Evolutionary conservation across 1,140 invertebrate species (phyloP).

Genomic region (Melanaphis sacchari): DNA sequence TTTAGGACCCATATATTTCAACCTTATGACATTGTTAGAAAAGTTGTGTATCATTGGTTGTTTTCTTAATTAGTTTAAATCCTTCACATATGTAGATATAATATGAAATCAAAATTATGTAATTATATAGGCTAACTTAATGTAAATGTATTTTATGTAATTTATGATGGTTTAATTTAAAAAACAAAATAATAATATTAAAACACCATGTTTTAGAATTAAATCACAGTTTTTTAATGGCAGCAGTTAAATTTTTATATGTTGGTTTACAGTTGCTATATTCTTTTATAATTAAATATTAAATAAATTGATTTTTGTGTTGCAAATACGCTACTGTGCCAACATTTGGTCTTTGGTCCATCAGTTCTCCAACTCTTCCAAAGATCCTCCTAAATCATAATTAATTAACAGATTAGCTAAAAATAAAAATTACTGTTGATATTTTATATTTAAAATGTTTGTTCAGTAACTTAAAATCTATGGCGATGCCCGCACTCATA

Average conservation of each 20-base stretch:
- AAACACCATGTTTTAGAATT: slow-evolving; percentile 64
- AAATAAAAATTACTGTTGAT: background rate
- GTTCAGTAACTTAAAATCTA: slow-evolving; percentile 44
- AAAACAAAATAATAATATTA: too few relatives aligned
- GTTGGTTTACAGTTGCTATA: slow-evolving; percentile 64
- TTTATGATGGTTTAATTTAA: slow-evolving; percentile 71
- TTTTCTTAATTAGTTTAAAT: too few relatives aligned
- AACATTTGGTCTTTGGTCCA: slow-evolving; percentile 64
- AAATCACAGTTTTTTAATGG: slow-evolving; percentile 63
- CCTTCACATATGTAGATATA: too few relatives aligned
- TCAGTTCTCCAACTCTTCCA: slow-evolving; percentile 63
- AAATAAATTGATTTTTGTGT: slow-evolving; percentile 66
- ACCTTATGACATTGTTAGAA: too few relatives aligned
- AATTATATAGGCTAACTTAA: too few relatives aligned
- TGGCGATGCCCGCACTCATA: slow-evolving; percentile 57
- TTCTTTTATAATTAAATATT: slow-evolving; percentile 67
- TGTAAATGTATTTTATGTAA: background rate
- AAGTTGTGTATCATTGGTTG: too few relatives aligned
- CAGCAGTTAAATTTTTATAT: slow-evolving; percentile 62
- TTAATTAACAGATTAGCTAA: background rate
- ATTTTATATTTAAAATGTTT: background rate
- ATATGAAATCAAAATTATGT: too few relatives aligned
- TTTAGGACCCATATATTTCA: too few relatives aligned
- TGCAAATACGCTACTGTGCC: slow-evolving; percentile 69
- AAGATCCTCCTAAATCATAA: slow-evolving; percentile 60